Evolutionary conservation across 2,113 vertebrate genomes (phyloP).

Genomic region (Chionodraco myersi): DNA sequence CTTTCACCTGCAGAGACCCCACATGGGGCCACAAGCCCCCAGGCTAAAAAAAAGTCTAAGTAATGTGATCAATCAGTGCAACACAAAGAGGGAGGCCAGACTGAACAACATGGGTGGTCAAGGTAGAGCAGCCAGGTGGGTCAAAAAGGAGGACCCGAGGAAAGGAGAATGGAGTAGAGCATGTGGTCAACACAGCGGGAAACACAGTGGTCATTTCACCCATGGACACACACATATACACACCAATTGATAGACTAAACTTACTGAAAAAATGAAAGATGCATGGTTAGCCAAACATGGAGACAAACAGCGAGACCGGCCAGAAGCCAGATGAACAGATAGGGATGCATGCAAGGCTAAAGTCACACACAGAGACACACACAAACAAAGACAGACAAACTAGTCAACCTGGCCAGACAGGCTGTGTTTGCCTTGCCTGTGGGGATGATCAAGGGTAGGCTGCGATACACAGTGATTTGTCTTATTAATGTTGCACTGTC

Average conservation of each 20-base stretch:
- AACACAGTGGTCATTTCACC: conserved; percentile 75
- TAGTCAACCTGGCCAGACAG: conserved; percentile 35
- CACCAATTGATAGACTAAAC: conserved; percentile 41
- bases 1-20: conserved; percentile 34
- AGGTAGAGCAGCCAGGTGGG: conserved; percentile 66
- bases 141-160: conserved; percentile 35
- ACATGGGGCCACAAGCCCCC: conserved; percentile 12
- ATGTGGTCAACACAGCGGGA: conserved; percentile 68
- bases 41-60: conserved; percentile 21
- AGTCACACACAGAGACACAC: background rate
- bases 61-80: conserved; percentile 49
- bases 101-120: conserved; percentile 73
- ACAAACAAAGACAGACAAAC: conserved; percentile 33
- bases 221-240: conserved; percentile 71
- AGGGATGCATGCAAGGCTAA: conserved; percentile 12
- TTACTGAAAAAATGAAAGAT: conserved; percentile 62
- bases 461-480: conserved; percentile 44
- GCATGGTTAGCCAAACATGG: conserved; percentile 68
- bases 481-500: conserved; percentile 53
- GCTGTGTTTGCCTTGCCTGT: conserved; percentile 37
- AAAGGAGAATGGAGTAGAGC: conserved; percentile 53
- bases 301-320: conserved; percentile 60
- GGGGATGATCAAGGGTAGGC: conserved; percentile 45
- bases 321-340: conserved; percentile 49
- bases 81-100: conserved; percentile 44